Base-by-base conservation (phyloP, 2,113 vertebrate species). In the Aptenodytes patagonicus region DNA sequence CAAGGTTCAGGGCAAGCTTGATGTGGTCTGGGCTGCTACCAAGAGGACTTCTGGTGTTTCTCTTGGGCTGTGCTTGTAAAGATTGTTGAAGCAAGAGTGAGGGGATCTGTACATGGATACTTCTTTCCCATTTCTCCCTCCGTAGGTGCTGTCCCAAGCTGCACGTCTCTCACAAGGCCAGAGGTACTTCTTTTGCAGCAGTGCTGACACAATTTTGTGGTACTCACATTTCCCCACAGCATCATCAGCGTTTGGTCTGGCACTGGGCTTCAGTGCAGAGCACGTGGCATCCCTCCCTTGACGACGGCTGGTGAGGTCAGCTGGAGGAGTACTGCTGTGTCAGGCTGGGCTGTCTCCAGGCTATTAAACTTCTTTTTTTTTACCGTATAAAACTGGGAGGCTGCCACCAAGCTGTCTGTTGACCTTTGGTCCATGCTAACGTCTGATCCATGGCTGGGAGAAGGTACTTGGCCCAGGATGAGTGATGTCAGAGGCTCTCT, bases 201-300 rank as follows among this genome's bases (percentile, higher is more conserved):
- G 9, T 46, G 46, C 36, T 81, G 54, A 29, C 36, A 62, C 36
- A 7, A 11, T 1, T 1, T 3, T 0, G 1, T 40, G 19, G 13
- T 32, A 17, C 38, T 87, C 17, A 17, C 4, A 0, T 36, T 78
- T 61, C 25, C 28, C 42, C 18, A 13, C 2, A 8, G 16, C 49
- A 52, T 17, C 68, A 29, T 40, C 64, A 65, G 46, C 40, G 21
- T 70, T 57, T 66, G 69, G 29, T 34, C 44, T 65, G 87, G 55
- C 17, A 9, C 7, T 57, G 44, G 49, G 40, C 54, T 64, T 44
- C 71, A 61, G 19, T 38, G 38, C 1, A 3, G 17, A 42, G 17
- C 6, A 7, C 3, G 0, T 70, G 60, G 73, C 60, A 24, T 49
- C 34, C 29, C 11, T 78, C 55, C 22, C 36, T 77, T 7, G 1